Base-by-base conservation (phyloP, 2,797 vertebrate genomes). In the Sebastes hopkinsi region DNA sequence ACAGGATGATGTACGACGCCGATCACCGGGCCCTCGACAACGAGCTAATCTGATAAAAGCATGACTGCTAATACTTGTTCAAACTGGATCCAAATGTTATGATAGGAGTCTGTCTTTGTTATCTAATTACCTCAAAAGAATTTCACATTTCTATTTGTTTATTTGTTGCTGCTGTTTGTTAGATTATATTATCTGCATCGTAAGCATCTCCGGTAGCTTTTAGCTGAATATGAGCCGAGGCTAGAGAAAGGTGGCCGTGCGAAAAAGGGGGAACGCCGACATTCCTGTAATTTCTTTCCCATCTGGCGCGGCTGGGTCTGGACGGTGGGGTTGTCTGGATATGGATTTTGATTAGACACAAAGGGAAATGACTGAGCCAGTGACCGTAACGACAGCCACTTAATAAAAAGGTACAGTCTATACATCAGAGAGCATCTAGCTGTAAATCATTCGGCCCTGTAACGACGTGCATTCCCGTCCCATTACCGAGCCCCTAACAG, bases 371-470 rank as follows among this genome's bases (percentile, higher is more conserved):
- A 94, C 89, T 88, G 89, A 91, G 90, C 86, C 89, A 74, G 89
- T 91, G 92, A 94, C 91, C 83, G 80, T 87, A 92, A 92, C 88
- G 83, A 91, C 90, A 91, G 89, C 86, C 92, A 94, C 93, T 94
- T 95, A 92, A 95, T 95, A 95, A 93, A 93, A 94, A 93, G 90
- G 87, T 95, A 92, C 93, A 96, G 95, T 96, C 95, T 91, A 94
- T 95, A 96, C 95, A 96, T 95, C 96, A 97, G 95, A 95, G 87
- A 89, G 95, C 96, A 94, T 96, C 95, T 95, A 82, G 97, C 93
- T 95, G 96, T 97, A 97, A 97, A 97, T 97, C 96, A 95, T 95
- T 94, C 74, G 90, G 94, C 90, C 95, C 95, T 72, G 95, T 96
- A 96, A 97, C 94, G 95, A 96, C 95, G 92, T 92, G 95, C 95